Base-by-base conservation (phyloP, 1,140 invertebrate species). In the Camponotus vicinus region DNA sequence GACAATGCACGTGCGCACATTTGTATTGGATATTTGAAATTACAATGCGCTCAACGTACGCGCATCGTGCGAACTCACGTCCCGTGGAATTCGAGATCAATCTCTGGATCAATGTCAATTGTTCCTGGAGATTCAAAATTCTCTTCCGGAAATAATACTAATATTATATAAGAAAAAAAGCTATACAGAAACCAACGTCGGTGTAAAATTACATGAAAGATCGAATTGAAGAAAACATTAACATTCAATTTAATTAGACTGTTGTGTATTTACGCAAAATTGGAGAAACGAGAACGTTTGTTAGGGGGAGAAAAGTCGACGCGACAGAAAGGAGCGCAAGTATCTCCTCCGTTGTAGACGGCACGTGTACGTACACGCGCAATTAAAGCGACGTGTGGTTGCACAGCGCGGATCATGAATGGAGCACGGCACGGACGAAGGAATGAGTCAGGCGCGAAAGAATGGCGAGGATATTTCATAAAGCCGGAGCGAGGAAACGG, bases 391-490 rank as follows among this genome's bases (percentile, higher is more conserved):
- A 55, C 87, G 89, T 87, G 63, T 87, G 63, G 69, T 21, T 87
- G 64, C 52, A 91, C 89, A 91, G 86, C 83, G 76, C 83, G 83
- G 83, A 89, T 92, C 91, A 92, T 92, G 92, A 92, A 92, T 92
- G 92, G 71, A 87, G 75, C 89, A 4, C 8, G 9, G 61, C 76
- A 40, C 84, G 40, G 55, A 69, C 55, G 32, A 71, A 77, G 40
- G 86, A 88, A 83, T 90, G 85, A 91, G 89, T 91, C 89, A 89
- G 80, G 80, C 79, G 61, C 79, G 89, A 90, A 91, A 91, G 90
- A 90, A 91, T 88, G 86, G 86, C 76, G 88, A 86, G 80, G 76
- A 87, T 86, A 88, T 88, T 91, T 90, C 85, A 91, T 87, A 89
- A 91, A 92, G 83, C 71, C 71, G 82, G 83, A 86, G 85, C 86